Evolutionary conservation across 2,113 vertebrate genomes (phyloP), one percentile per base, ranked within the genome.

Genomic region (Collichthys lucidus): DNA sequence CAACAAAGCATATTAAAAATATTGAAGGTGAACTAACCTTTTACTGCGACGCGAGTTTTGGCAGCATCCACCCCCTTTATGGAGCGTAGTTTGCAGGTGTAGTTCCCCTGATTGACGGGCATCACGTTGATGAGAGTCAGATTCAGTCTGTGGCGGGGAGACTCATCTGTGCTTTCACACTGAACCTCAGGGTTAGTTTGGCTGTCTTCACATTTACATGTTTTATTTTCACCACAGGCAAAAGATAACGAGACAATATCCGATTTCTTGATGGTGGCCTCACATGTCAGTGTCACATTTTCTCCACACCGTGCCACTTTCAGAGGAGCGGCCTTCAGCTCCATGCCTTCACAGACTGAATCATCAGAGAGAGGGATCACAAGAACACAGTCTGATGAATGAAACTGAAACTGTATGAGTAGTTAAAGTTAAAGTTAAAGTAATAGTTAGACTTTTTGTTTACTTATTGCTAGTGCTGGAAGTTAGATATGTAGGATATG

Each of bases 21-120:
- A 67, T 29, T 46, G 8, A 40, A 50, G 24, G 20, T 20, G 4
- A 1, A 19, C 89, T 89, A 47, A 94, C 93, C 82, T 80, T 83
- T 46, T 7, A 91, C 26, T 7, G 0, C 63, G 3, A 94, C 17
- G 1, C 0, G 0, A 22, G 74, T 85, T 0, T 0, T 11, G 0
- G 0, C 5, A 0, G 0, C 0, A 0, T 0, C 0, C 0, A 0
- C 0, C 56, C 83, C 91, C 0, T 0, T 0, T 0, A 0, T 40
- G 46, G 86, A 47, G 11, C 0, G 76, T 0, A 93, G 2, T 22
- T 93, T 92, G 72, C 93, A 94, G 56, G 74, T 2, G 77, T 93
- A 94, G 0, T 8, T 0, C 19, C 88, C 91, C 16, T 50, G 6
- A 42, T 88, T 0, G 20, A 0, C 17, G 0, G 83, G 82, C 73